phyloP scores from a whole-genome alignment of 2,797 vertebrate genomes.

The Emys orbicularis region DNA sequence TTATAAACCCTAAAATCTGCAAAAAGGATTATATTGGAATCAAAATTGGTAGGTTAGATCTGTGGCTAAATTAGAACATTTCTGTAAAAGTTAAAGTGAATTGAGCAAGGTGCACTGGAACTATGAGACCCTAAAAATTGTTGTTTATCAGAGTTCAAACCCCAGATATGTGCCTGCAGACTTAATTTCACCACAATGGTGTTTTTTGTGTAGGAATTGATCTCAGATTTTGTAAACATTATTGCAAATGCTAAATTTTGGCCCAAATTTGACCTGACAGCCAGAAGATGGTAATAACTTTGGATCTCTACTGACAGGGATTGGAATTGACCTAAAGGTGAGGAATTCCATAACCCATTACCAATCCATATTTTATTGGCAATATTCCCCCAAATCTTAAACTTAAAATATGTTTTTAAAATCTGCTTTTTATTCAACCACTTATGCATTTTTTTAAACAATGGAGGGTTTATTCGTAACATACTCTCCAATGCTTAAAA shows the following conservation, averaged over 20 bases:
- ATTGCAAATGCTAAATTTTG: not conserved
- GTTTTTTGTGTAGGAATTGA: not conserved
- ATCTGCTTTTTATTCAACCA: not conserved
- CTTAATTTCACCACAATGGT: not conserved
- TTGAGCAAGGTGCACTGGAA: not conserved
- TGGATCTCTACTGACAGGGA: not conserved
- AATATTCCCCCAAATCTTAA: not conserved
- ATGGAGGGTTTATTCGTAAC: fast-evolving
- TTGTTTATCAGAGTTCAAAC: not conserved
- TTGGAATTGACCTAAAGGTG: not conserved
- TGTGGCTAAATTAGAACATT: not conserved
- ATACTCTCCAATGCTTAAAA: fast-evolving
- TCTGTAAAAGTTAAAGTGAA: not conserved
- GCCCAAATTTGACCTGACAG: not conserved
- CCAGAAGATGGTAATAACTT: not conserved
- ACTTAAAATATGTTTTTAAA: not conserved
- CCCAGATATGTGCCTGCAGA: slow-evolving; percentile 1
- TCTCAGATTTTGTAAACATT: not conserved
- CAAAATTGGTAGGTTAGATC: not conserved
- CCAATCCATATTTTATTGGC: not conserved
- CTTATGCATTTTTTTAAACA: not conserved
- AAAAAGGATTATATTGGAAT: not conserved
- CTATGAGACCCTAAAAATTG: not conserved
- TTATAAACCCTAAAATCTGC: not conserved
- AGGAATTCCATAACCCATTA: not conserved